A percentile compares a stretch with the other conserved stretches of the same genome.
Conservation (phyloP, 2,113 vertebrate species). For the Electrona antarctica region DNA sequence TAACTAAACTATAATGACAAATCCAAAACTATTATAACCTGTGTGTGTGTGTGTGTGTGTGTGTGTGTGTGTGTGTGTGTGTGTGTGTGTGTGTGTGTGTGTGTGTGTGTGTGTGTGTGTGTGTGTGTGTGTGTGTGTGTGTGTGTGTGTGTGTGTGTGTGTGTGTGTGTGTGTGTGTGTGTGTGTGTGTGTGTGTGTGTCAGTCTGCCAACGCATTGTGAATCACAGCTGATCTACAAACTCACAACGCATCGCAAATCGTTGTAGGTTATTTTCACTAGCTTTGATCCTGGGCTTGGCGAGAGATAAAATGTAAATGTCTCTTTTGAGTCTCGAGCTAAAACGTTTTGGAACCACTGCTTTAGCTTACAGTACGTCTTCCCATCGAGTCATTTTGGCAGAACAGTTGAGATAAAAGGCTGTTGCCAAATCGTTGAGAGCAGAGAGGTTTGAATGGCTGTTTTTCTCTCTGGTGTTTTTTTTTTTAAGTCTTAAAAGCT, state of each 20-base stretch:
- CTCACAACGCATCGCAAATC: no score
- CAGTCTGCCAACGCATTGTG: slow-evolving; percentile 6
- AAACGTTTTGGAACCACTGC: no score
- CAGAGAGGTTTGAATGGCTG: background rate
- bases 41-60: no score
- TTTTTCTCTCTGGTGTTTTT: no score
- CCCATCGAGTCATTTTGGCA: slow-evolving; percentile 7
- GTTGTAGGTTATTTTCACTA: no score
- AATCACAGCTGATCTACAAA: slow-evolving; percentile 2
- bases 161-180: background rate
- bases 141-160: no score
- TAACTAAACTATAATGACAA: no score
- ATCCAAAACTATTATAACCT: no score
- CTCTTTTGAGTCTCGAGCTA: no score
- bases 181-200: slow-evolving; percentile 12
- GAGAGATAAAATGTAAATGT: no score
- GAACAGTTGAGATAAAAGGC: background rate
- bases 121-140: no score
- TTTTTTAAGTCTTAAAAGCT: background rate
- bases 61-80: slow-evolving; percentile 19
- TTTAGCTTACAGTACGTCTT: background rate
- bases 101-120: slow-evolving; percentile 6
- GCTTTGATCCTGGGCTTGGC: no score
- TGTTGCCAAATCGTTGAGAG: background rate
- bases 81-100: slow-evolving; percentile 18